Evolutionary conservation across 2,888 invertebrate species (phyloP).

Genomic region (Stictocephala bisonia): DNA sequence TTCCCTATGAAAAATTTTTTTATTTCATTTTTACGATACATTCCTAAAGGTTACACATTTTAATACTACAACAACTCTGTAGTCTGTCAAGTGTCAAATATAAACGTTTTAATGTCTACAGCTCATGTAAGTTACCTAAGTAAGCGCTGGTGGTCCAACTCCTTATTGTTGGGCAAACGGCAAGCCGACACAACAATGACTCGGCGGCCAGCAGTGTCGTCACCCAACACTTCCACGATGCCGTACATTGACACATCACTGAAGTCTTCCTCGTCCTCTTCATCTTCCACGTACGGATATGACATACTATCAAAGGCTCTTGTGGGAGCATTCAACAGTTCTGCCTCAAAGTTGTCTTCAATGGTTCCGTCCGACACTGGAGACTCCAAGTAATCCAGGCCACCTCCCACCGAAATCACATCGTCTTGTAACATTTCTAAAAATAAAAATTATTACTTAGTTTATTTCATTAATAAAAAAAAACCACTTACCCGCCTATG

Average conservation of each 20-base stretch:
- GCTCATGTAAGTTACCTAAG: no score
- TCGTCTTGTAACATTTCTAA: conserved; percentile 64
- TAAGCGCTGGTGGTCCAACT: conserved; percentile 78
- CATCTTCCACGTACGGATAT: conserved; percentile 54
- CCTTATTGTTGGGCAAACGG: conserved; percentile 82
- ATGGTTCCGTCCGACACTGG: conserved; percentile 88
- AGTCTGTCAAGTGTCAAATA: no score
- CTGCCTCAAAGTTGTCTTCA: conserved; percentile 92
- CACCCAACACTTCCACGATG: conserved; percentile 86
- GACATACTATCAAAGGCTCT: conserved; percentile 61
- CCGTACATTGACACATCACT: conserved; percentile 79
- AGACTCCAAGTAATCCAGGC: conserved; percentile 70
- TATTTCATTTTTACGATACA: no score
- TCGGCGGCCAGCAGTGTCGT: conserved; percentile 88
- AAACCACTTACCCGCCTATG: no score
- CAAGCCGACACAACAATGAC: conserved; percentile 98
- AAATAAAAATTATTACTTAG: conserved; percentile 57
- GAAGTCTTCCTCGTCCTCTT: conserved; percentile 70
- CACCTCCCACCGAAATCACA: conserved; percentile 61
- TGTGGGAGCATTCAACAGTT: conserved; percentile 76
- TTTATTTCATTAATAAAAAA: no score
- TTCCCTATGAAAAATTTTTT: no score
- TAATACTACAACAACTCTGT: no score
- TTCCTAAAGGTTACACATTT: no score
- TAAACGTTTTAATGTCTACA: no score